Conservation (phyloP, 2,113 vertebrate species). For the Panurus biarmicus region DNA sequence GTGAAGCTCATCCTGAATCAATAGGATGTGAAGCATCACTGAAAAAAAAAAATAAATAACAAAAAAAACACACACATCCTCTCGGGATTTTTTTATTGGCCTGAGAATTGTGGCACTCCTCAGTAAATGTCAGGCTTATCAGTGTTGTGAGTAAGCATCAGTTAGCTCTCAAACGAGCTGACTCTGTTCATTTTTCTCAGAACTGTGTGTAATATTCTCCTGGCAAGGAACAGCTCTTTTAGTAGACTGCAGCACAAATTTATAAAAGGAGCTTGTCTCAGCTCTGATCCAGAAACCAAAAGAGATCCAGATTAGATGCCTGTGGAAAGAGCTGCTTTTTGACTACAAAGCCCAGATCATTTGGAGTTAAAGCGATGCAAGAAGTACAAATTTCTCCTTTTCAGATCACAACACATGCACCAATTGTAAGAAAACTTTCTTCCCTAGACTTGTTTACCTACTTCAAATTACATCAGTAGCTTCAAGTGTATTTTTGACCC, state of each 20-base stretch:
- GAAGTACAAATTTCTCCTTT: not conserved
- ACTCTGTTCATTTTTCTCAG: constrained; percentile 48
- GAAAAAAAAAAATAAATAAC: not conserved
- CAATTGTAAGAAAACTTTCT: not conserved
- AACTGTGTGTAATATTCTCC: constrained; percentile 48
- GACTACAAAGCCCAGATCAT: not conserved
- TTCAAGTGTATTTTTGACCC: constrained; percentile 27
- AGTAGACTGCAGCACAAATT: constrained; percentile 47
- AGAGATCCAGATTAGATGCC: constrained; percentile 17
- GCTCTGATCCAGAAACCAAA: constrained; percentile 14
- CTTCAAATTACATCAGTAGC: constrained; percentile 7
- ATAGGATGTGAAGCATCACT: not conserved
- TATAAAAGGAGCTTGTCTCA: constrained; percentile 46
- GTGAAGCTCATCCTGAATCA: not conserved
- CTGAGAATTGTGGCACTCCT: constrained; percentile 35
- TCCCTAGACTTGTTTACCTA: constrained; percentile 2
- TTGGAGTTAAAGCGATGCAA: not conserved
- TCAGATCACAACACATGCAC: not conserved
- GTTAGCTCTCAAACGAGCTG: constrained; percentile 51
- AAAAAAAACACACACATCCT: not conserved
- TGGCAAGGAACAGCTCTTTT: constrained; percentile 40
- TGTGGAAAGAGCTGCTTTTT: not conserved
- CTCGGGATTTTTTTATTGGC: constrained; percentile 13
- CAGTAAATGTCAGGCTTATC: constrained; percentile 54
- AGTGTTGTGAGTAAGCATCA: constrained; percentile 52